Conservation (phyloP, 1,140 invertebrate species). For the Diuraphis noxia region DNA sequence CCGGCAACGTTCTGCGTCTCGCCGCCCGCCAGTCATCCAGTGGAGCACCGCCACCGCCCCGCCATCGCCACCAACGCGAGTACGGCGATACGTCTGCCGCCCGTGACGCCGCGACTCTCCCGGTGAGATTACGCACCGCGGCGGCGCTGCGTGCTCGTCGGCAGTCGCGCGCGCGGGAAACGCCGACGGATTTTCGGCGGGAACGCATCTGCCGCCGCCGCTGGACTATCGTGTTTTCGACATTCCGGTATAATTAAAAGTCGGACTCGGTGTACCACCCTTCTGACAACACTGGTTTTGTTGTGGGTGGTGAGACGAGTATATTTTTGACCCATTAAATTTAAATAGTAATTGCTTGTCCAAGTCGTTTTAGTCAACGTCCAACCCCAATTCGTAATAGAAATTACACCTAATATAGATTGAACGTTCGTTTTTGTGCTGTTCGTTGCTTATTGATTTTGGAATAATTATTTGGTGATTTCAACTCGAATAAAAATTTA, state of each 20-base stretch:
- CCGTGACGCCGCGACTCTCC: conserved; percentile 10
- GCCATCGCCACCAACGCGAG: background rate
- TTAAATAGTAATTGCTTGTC: background rate
- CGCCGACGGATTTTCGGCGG: conserved; percentile 15
- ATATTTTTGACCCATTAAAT: background rate
- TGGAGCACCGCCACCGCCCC: background rate
- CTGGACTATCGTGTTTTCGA: background rate
- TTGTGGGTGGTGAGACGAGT: too few species aligned
- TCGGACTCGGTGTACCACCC: too few species aligned
- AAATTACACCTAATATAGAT: too few species aligned
- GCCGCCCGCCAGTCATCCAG: too few species aligned
- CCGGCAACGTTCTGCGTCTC: background rate
- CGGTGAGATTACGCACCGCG: conserved; percentile 21
- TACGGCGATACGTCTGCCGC: conserved; percentile 6
- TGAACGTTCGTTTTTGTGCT: too few species aligned
- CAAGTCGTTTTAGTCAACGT: too few species aligned
- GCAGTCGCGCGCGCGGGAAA: background rate
- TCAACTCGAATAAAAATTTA: background rate
- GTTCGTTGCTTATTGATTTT: background rate
- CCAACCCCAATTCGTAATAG: too few species aligned
- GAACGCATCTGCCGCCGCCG: background rate
- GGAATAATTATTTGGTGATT: background rate
- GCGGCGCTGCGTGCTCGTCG: background rate
- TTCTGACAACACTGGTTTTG: too few species aligned
- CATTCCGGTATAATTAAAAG: background rate